Conservation (phyloP, 2,797 vertebrate genomes). For the Sebastes taczanowskii region DNA sequence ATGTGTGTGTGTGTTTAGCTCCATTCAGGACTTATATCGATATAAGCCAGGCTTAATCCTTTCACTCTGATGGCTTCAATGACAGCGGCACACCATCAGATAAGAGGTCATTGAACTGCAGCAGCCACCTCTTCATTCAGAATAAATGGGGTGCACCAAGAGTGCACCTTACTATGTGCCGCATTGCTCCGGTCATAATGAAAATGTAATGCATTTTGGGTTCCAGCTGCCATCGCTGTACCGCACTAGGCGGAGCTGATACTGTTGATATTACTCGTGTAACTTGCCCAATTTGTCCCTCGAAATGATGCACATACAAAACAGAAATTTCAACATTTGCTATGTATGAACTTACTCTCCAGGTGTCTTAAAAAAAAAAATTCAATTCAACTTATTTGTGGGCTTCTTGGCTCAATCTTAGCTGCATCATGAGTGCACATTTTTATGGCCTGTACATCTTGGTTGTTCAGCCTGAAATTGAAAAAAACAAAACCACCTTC, state of each 20-base stretch:
- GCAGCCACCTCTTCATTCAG: conserved; percentile 84
- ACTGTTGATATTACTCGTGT: conserved; percentile 70
- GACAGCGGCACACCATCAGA: conserved; percentile 83
- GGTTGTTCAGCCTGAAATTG: conserved; percentile 12
- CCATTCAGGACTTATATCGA: conserved; percentile 80
- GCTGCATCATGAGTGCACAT: background rate
- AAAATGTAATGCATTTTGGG: conserved; percentile 84
- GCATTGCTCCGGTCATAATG: conserved; percentile 81
- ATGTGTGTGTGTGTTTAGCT: conserved; percentile 62
- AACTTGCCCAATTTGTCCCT: conserved; percentile 65
- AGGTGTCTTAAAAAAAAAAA: conserved; percentile 7
- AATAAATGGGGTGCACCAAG: conserved; percentile 84
- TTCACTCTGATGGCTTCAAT: conserved; percentile 85
- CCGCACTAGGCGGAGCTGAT: conserved; percentile 56
- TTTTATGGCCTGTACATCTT: background rate
- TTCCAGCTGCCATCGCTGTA: conserved; percentile 65
- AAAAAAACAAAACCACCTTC: conserved; percentile 8
- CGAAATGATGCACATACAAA: conserved; percentile 56
- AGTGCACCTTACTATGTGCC: conserved; percentile 81
- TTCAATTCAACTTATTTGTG: conserved; percentile 49
- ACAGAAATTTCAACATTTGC: conserved; percentile 40
- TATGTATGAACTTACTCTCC: conserved; percentile 37
- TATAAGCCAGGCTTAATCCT: conserved; percentile 82
- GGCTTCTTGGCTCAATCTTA: conserved; percentile 5
- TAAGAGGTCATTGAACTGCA: conserved; percentile 86